Percentiles rank a stretch among this genome's conserved stretches.
Conservation (phyloP, 2,888 invertebrate genomes). For the Spialia ferax region DNA sequence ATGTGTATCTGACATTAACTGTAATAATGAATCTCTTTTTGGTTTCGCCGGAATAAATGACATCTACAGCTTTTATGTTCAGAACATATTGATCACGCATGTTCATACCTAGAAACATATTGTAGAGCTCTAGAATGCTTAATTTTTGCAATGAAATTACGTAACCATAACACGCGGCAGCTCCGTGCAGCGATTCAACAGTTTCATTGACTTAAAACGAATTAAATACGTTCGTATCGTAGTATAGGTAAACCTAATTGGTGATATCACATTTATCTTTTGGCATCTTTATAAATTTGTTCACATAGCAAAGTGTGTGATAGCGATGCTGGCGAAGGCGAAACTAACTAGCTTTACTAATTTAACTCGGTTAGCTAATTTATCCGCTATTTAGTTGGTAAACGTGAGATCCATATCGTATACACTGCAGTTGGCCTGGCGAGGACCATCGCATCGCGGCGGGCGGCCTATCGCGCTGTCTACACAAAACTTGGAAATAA, state of each 20-base stretch:
- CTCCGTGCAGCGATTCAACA: neutral
- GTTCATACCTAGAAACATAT: neutral
- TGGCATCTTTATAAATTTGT: constrained; percentile 6
- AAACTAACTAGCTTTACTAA: constrained; percentile 62
- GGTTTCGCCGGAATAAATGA: neutral
- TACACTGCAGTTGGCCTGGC: constrained; percentile 69
- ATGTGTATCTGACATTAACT: neutral
- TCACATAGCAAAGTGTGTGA: constrained; percentile 16
- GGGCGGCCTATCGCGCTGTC: constrained; percentile 61
- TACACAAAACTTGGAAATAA: constrained; percentile 53
- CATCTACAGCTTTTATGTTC: no score
- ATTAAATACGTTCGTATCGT: neutral
- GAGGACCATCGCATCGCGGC: constrained; percentile 70
- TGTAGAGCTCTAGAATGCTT: neutral
- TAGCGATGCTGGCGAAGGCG: constrained; percentile 27
- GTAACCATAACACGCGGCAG: neutral
- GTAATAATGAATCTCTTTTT: neutral
- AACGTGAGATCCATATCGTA: constrained; percentile 83
- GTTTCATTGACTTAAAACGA: neutral
- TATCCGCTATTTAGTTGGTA: constrained; percentile 81
- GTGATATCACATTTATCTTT: constrained; percentile 17
- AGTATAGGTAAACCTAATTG: neutral
- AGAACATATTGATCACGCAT: neutral
- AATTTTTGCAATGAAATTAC: neutral
- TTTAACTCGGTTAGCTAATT: constrained; percentile 80